A percentile compares a stretch with the other conserved stretches of the same genome.
Conservation (phyloP, 2,888 invertebrate genomes). For the Polydrusus cervinus region DNA sequence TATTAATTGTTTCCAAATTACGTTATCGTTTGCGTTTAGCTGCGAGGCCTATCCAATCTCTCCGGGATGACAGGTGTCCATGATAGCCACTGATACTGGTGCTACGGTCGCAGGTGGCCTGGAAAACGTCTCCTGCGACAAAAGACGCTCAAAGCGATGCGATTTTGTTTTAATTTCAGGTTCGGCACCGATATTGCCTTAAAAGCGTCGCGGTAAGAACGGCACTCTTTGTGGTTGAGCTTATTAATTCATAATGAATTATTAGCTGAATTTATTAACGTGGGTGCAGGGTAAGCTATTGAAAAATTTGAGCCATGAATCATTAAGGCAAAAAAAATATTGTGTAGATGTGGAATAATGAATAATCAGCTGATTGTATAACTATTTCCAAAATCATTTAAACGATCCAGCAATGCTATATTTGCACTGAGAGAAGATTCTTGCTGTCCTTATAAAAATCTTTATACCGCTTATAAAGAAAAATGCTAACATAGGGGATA, state of each 20-base stretch:
- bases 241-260: conserved; percentile 2
- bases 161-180: neutral
- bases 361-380: too few relatives aligned
- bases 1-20: too few relatives aligned
- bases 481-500: too few relatives aligned
- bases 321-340: too few relatives aligned
- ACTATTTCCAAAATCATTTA: too few relatives aligned
- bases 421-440: too few relatives aligned
- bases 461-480: too few relatives aligned
- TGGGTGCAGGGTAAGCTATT: neutral
- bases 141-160: neutral
- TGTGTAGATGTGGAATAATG: too few relatives aligned
- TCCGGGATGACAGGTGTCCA: conserved; percentile 25
- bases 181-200: neutral
- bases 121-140: conserved; percentile 19
- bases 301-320: too few relatives aligned
- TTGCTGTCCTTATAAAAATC: too few relatives aligned
- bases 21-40: neutral
- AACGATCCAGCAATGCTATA: too few relatives aligned
- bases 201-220: neutral
- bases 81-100: conserved; percentile 6
- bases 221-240: neutral
- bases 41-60: neutral
- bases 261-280: neutral
- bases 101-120: conserved; percentile 16